A percentile compares a stretch with the other conserved stretches of the same genome.
These are phyloP conservation scores for Neolamprologus fasciatus DNA, from an alignment of 2,113 vertebrate genomes.

Conservation along the genomic window DNA sequence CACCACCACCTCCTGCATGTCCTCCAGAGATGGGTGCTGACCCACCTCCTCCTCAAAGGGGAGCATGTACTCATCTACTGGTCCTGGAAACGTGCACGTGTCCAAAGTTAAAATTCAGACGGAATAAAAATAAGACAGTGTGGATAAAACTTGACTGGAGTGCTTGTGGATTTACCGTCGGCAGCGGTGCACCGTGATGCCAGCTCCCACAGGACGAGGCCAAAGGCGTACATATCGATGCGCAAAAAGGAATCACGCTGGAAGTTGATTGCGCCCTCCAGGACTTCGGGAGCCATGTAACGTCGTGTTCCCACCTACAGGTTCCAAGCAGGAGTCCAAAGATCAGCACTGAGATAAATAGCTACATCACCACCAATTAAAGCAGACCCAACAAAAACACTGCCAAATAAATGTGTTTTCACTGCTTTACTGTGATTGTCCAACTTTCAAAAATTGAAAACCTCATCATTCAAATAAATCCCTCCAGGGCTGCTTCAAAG, in stretches of 20 bases:
- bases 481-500: not conserved
- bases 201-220: slow-evolving; percentile 91
- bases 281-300: slow-evolving; percentile 98
- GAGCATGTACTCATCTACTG: slow-evolving; percentile 94
- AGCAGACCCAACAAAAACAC: not conserved
- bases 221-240: slow-evolving; percentile 97
- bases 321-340: not conserved
- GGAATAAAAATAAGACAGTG: not conserved
- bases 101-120: not conserved
- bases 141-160: not conserved
- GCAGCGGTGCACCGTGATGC: slow-evolving; percentile 90
- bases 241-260: slow-evolving; percentile 95
- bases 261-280: slow-evolving; percentile 98
- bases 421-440: not conserved
- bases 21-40: slow-evolving; percentile 97
- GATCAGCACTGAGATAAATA: not conserved
- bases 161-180: slow-evolving; percentile 75
- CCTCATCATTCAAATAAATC: not conserved
- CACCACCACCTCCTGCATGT: slow-evolving; percentile 98
- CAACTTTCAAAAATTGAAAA: not conserved
- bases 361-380: not conserved
- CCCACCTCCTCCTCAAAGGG: slow-evolving; percentile 98
- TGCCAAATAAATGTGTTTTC: not conserved
- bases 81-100: slow-evolving; percentile 68
- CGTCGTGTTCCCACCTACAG: slow-evolving; percentile 87